These are phyloP conservation scores for Callipepla squamata DNA, from an alignment of 2,113 vertebrate species.

Conservation along the genomic window DNA sequence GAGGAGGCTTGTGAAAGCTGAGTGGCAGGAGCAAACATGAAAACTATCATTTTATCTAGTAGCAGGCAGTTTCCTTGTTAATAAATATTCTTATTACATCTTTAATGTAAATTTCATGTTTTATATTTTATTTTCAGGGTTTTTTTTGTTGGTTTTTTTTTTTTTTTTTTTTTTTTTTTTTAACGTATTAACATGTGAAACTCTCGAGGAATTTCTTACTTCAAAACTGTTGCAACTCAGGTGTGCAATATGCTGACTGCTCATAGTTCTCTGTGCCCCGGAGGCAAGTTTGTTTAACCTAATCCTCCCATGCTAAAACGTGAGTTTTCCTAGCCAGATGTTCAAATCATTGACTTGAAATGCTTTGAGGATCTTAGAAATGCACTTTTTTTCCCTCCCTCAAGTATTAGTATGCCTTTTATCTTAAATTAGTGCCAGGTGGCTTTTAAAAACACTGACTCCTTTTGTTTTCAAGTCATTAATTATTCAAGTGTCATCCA, in stretches of 20 bases:
- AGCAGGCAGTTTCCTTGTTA: neutral
- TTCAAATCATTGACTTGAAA: slow-evolving; percentile 54
- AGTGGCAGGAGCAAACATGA: neutral
- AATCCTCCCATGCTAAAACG: neutral
- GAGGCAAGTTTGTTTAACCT: slow-evolving; percentile 40
- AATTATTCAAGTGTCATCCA: slow-evolving; percentile 65
- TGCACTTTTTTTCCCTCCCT: neutral
- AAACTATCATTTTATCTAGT: neutral
- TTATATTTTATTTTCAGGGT: slow-evolving; percentile 22
- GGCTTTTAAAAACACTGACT: slow-evolving; percentile 55
- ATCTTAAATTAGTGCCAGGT: slow-evolving; percentile 60
- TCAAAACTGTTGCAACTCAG: neutral
- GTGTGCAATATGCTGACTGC: slow-evolving; percentile 32
- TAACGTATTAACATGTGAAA: neutral
- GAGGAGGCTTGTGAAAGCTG: neutral
- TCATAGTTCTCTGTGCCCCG: neutral
- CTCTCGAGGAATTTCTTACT: slow-evolving; percentile 52
- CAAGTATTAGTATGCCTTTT: slow-evolving; percentile 35
- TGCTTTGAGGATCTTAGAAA: slow-evolving; percentile 22
- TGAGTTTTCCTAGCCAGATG: slow-evolving; percentile 24
- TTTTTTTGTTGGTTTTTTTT: neutral
- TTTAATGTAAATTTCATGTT: neutral
- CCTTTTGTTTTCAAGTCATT: slow-evolving; percentile 51
- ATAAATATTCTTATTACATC: neutral
- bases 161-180: neutral